Percentiles rank a stretch among this genome's conserved stretches.
These are phyloP conservation scores for Notodonta dromedarius DNA, from an alignment of 2,888 invertebrate species.

Conservation along the genomic window DNA sequence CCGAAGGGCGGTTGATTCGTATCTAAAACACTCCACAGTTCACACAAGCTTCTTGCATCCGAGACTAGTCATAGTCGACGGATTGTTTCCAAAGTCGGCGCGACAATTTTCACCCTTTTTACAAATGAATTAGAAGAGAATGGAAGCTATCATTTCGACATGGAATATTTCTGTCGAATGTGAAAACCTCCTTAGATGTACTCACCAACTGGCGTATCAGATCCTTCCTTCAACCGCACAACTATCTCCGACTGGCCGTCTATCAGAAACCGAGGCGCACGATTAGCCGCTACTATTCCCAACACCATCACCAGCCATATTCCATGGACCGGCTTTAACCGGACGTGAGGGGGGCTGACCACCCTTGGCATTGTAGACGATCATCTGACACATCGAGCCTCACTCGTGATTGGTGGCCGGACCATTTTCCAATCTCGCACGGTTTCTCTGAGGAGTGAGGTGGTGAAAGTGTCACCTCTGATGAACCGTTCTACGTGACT, in stretches of 20 bases:
- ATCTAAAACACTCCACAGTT: too few species aligned
- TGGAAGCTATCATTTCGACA: too few species aligned
- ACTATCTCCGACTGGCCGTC: constrained; percentile 96
- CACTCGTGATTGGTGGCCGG: constrained; percentile 54
- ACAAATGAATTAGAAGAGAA: too few species aligned
- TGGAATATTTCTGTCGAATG: too few species aligned
- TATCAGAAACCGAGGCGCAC: constrained; percentile 94
- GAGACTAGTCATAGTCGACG: too few species aligned
- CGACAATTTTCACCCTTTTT: too few species aligned
- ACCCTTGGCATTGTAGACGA: constrained; percentile 57
- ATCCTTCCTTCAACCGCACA: constrained; percentile 93
- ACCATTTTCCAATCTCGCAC: constrained; percentile 77
- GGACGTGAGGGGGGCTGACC: constrained; percentile 62
- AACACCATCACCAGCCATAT: constrained; percentile 52
- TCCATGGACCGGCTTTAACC: constrained; percentile 68
- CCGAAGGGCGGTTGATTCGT: too few species aligned
- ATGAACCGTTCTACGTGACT: constrained; percentile 55
- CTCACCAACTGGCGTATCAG: constrained; percentile 93
- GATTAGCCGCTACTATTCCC: constrained; percentile 83
- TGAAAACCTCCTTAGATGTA: background rate
- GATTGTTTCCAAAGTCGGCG: too few species aligned
- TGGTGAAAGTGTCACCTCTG: constrained; percentile 75
- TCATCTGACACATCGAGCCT: constrained; percentile 69
- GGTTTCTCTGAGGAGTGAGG: constrained; percentile 71
- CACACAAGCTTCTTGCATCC: too few species aligned